A percentile compares a stretch with the other conserved stretches of the same genome.
These are phyloP conservation scores for Melipona quadrifasciata DNA, from an alignment of 1,140 invertebrate genomes.

Conservation along the genomic window DNA sequence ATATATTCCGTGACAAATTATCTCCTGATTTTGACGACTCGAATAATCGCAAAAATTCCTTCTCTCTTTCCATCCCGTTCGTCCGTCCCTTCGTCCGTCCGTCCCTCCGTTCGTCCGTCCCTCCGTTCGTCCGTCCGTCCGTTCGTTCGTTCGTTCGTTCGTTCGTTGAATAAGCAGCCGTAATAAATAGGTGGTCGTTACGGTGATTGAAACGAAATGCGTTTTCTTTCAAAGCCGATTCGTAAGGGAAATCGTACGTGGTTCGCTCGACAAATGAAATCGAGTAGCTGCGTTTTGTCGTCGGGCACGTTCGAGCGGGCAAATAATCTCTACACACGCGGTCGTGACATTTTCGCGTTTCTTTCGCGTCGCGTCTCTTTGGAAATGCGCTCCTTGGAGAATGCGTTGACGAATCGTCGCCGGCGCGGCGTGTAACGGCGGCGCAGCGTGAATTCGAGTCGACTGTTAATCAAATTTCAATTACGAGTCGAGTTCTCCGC, in stretches of 20 bases:
- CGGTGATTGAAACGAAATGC: constrained; percentile 3
- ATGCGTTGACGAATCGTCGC: no score
- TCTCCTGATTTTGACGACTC: constrained; percentile 41
- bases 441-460: background rate
- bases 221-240: background rate
- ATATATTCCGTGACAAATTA: constrained; percentile 41
- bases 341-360: no score
- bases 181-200: constrained; percentile 18
- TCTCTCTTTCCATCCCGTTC: background rate
- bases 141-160: no score
- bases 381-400: no score
- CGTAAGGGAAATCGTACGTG: background rate
- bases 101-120: no score
- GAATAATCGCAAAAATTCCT: constrained; percentile 34
- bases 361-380: no score
- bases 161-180: background rate
- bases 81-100: no score
- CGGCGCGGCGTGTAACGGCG: background rate
- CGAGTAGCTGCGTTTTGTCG: no score
- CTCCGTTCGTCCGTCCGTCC: no score
- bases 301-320: no score
- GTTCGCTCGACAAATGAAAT: background rate
- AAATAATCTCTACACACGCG: no score
- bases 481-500: constrained; percentile 16
- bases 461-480: constrained; percentile 29